Conservation (phyloP, 2,888 invertebrate genomes). For the Psylliodes chrysocephalus region DNA sequence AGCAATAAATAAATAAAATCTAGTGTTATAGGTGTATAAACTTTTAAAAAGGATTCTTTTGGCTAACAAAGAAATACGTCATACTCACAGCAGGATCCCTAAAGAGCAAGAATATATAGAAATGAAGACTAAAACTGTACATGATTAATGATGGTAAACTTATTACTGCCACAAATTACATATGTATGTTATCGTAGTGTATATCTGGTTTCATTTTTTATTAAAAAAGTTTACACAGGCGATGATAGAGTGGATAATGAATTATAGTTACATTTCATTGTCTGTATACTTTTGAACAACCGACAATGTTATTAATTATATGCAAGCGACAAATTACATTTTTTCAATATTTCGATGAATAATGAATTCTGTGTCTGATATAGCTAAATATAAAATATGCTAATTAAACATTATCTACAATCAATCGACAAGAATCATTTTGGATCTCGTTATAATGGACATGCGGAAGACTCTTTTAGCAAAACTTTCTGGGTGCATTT, state of each 20-base stretch:
- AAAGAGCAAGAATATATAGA: constrained; percentile 51
- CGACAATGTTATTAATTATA: constrained; percentile 17
- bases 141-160: constrained; percentile 57
- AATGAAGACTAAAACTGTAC: constrained; percentile 56
- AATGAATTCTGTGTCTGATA: neutral
- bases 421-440: too few relatives aligned
- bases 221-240: constrained; percentile 42
- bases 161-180: constrained; percentile 54
- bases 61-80: constrained; percentile 4
- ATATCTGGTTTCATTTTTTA: constrained; percentile 46
- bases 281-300: constrained; percentile 21
- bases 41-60: constrained; percentile 24
- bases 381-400: neutral
- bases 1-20: too few relatives aligned
- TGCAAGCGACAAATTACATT: constrained; percentile 8
- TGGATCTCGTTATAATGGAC: too few relatives aligned
- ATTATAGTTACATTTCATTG: constrained; percentile 39
- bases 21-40: too few relatives aligned
- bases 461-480: too few relatives aligned
- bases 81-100: constrained; percentile 49
- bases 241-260: constrained; percentile 46
- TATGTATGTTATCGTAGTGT: constrained; percentile 47
- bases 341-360: neutral
- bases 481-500: too few relatives aligned
- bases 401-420: neutral